Evolutionary conservation across 37 sponge, comb jelly and placozoan species (phyloP), one percentile per base, ranked within the genome.

Genomic region (Dysidea cf. avara): DNA sequence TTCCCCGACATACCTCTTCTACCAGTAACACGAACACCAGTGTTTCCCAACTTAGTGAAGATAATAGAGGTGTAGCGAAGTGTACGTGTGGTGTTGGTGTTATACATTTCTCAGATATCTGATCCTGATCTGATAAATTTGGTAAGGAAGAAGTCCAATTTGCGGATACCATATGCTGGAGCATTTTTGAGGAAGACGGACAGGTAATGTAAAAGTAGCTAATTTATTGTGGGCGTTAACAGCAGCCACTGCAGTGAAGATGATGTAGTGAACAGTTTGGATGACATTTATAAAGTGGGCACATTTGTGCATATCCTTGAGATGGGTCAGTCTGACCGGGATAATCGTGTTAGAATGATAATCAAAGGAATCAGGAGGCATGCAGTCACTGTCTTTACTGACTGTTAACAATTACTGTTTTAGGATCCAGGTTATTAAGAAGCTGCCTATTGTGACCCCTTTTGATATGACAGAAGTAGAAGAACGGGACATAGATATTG

Each of bases 221-320:
- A 62, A 4, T 22, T 57, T 49, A 33, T 31, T 76, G 50, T 20
- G 56, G 57, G 48, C 20, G 32, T 54, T 22, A 53, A n/a, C 32
- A 14, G 12, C 7, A 53, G 25, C 7, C 12, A 24, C 71, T 38
- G 86, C 58, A 67, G 79, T 31, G 86, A 85, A 24, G 64, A 39
- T 13, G 78, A 85, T 26, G 75, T 79, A 37, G 65, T 85, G 21
- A 35, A 74, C 16, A 57, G 61, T 58, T 54, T 86, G 64, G 88
- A 87, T 34, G 84, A 86, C n/a, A 64, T 94, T 28, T 82, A 94
- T 62, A 54, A 77, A 74, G 81, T 96, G 52, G 96, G 96, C 3
- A 84, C 92, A 25, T 96, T 96, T 78, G 90, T 84, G 14, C 92
- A 96, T 58, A 85, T 96, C 39, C 75, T 84, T 7, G 96, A 96